Percentiles rank a stretch among this genome's conserved stretches.
phyloP scores from a whole-genome alignment of 2,113 vertebrate genomes.

The Poecile atricapillus region DNA sequence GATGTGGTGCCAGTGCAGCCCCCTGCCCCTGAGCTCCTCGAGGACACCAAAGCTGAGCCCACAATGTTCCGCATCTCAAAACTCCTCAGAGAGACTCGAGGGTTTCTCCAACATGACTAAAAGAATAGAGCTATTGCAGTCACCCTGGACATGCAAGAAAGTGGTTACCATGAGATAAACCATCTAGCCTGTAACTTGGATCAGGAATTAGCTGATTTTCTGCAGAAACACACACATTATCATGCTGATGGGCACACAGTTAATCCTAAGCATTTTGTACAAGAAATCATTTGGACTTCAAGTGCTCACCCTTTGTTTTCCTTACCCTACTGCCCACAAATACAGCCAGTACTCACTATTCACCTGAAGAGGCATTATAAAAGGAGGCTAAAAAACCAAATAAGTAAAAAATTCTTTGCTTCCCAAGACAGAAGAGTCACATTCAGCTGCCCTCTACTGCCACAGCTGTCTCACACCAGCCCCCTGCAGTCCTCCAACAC shows the following conservation, averaged over 20 bases:
- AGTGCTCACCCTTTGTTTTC: neutral
- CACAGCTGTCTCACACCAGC: neutral
- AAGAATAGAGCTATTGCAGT: neutral
- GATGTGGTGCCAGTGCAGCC: accelerated
- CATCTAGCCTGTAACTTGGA: neutral
- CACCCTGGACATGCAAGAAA: accelerated
- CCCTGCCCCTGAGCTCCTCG: neutral
- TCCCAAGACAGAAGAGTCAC: neutral
- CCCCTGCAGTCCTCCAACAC: neutral
- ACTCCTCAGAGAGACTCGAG: neutral
- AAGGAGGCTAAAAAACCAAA: neutral
- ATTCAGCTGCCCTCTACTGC: neutral
- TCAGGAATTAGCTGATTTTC: neutral
- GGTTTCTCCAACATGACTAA: neutral
- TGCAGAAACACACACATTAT: neutral
- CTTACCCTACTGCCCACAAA: neutral
- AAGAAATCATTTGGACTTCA: neutral
- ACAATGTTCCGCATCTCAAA: neutral
- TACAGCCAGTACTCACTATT: neutral
- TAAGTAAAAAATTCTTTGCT: neutral
- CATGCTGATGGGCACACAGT: accelerated
- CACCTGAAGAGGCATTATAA: neutral
- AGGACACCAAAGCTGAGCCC: neutral
- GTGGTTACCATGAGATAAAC: neutral
- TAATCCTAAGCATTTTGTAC: neutral